Conservation (phyloP, 2,888 invertebrate genomes). For the Volucella inanis region DNA sequence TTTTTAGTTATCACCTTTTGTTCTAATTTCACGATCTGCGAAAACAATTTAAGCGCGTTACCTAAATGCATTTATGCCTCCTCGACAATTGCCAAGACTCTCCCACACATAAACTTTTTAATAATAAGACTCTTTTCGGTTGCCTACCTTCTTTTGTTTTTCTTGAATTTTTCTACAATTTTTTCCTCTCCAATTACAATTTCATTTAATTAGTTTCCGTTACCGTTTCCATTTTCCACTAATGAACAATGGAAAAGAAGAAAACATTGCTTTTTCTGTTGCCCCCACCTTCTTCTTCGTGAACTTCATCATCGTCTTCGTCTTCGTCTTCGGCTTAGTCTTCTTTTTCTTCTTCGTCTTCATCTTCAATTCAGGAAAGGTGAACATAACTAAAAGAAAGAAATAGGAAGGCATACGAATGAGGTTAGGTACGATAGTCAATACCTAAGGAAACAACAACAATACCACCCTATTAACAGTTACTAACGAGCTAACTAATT, state of each 20-base stretch:
- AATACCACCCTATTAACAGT: conserved; percentile 73
- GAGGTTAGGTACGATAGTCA: background rate
- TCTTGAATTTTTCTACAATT: conserved; percentile 9
- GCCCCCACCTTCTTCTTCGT: conserved; percentile 9
- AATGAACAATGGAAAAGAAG: conserved; percentile 67
- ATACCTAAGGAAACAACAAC: conserved; percentile 53
- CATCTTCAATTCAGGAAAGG: conserved; percentile 1
- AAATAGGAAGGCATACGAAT: conserved; percentile 14
- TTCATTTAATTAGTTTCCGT: conserved; percentile 74
- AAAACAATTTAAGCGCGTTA: conserved; percentile 13
- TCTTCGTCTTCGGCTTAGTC: too few species aligned
- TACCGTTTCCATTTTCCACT: conserved; percentile 74
- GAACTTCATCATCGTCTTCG: too few species aligned
- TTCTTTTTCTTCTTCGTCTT: too few species aligned
- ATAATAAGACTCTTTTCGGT: conserved; percentile 32
- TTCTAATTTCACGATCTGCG: conserved; percentile 6
- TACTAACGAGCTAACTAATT: conserved; percentile 75
- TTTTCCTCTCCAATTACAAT: conserved; percentile 61
- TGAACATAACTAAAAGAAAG: conserved; percentile 37
- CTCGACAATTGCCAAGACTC: conserved; percentile 25
- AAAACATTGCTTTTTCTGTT: conserved; percentile 27
- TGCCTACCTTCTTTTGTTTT: background rate
- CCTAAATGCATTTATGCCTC: conserved; percentile 21
- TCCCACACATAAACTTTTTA: conserved; percentile 45
- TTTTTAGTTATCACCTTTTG: background rate